Evolutionary conservation across 2,113 vertebrate species (phyloP), one percentile per base, ranked within the genome.

Genomic region (Hippopotamus amphibius): DNA sequence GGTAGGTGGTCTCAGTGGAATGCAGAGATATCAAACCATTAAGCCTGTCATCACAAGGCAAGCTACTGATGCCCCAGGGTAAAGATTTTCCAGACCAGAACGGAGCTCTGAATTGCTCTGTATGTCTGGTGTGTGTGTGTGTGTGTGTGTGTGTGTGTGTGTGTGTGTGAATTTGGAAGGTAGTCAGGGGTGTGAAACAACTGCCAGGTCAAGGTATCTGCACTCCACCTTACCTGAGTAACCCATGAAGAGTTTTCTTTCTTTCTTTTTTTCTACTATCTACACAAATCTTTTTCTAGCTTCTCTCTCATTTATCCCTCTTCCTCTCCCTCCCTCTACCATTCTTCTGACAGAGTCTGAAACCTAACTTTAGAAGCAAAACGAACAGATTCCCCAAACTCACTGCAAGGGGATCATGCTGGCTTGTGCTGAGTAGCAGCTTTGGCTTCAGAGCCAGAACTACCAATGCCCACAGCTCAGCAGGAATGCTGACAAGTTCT

Each of bases 1-100:
- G 68, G 93, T 71, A 53, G 93, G 95, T 90, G 93, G 96, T 97
- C 95, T 74, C 43, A 9, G 57, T 22, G 65, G 88, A 93, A 90
- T n/a, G 65, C n/a, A 63, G 63, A 81, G 95, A 80, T 74, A 79
- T 30, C 19, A 59, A 84, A 59, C 79, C 90, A 91, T 74, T 74
- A 86, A 65, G 66, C 37, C 74, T 95, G 63, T 96, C 90, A 84
- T 90, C 88, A 61, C 72, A 15, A 65, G 59, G 61, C 72, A 74
- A 63, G 91, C 68, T 81, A 80, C 30, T 41, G 48, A 85, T 1
- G 7, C 26, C 43, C 57, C 57, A 76, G 33, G 7, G 79, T 41
- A 26, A 96, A 79, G 93, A 59, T n/a, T 95, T 97, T 84, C 74
- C 87, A 96, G 92, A 87, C 83, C 84, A 28, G 87, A 87, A 80